phyloP scores from a whole-genome alignment of 2,797 vertebrate genomes.

The Myripristis jacobus region DNA sequence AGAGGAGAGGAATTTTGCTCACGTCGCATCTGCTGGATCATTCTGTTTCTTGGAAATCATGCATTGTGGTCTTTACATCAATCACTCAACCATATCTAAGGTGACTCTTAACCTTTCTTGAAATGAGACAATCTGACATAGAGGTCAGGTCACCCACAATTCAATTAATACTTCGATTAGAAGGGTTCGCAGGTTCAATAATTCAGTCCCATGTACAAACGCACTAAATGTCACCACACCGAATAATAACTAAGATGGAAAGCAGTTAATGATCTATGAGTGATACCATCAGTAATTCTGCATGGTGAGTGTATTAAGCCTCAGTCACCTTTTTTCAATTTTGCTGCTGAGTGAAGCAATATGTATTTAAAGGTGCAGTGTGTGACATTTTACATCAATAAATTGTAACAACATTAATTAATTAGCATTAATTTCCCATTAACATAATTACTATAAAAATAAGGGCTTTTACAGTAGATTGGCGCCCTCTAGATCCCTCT shows the following conservation, averaged over 20 bases:
- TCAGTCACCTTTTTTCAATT: not conserved
- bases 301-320: not conserved
- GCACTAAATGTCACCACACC: slow-evolving; percentile 22
- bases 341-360: not conserved
- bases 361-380: no score
- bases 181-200: not conserved
- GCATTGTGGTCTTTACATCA: not conserved
- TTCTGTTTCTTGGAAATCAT: slow-evolving; percentile 2
- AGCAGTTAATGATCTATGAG: not conserved
- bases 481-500: no score
- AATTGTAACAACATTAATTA: no score
- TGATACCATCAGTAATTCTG: not conserved
- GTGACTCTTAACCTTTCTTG: slow-evolving; percentile 6
- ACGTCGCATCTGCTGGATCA: slow-evolving; percentile 24
- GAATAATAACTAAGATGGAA: not conserved
- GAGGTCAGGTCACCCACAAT: slow-evolving; percentile 31
- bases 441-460: no score
- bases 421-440: no score
- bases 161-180: slow-evolving; percentile 5
- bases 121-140: not conserved
- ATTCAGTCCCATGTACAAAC: not conserved
- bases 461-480: no score
- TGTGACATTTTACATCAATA: no score
- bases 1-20: slow-evolving; percentile 1
- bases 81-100: slow-evolving; percentile 17